Base-by-base conservation (phyloP, 2,113 vertebrate species). In the Willisornis vidua region DNA sequence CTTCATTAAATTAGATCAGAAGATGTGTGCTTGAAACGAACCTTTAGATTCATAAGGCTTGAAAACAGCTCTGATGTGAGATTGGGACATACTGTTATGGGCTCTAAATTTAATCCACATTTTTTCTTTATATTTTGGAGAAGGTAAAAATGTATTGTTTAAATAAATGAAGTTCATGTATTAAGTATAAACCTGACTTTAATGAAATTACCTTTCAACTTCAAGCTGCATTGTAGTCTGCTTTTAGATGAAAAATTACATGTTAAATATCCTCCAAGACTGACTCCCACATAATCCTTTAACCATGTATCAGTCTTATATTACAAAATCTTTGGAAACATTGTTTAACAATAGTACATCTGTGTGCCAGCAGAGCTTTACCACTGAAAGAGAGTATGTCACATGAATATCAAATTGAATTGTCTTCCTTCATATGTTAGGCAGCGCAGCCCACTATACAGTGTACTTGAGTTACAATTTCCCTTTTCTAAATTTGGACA, bases 381-480 rank as follows among this genome's bases (percentile, higher is more conserved):
- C 48, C 63, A 35, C 54, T 73, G 76, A 93, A 87, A 84, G 29
- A 77, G n/a, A 75, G 22, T 33, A 70, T 1, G 3, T 73, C 72
- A 81, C 31, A 43, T 28, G 67, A 81, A 70, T 72, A 81, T 73
- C 25, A 70, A 57, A 94, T 31, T 55, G 24, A 77, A 87, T 75
- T 92, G 39, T 86, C 59, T 65, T 59, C 57, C 49, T 93, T 62
- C 45, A 5, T 57, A 15, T 39, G 19, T 14, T 26, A 88, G 48
- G 49, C 80, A 73, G 20, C 59, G 49, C 33, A 88, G 35, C 35
- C 29, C 19, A 41, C 31, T 43, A 10, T 51, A 17, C 43, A 67
- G 15, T 16, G 18, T n/a, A 65, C 41, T 55, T 74, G 61, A 91
- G 81, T 66, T 65, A 92, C 57, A 89, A 67, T 89, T 90, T 46